Percentiles rank a stretch among this genome's conserved stretches.
Conservation (phyloP, 2,113 vertebrate species). For the Loxodonta africana region DNA sequence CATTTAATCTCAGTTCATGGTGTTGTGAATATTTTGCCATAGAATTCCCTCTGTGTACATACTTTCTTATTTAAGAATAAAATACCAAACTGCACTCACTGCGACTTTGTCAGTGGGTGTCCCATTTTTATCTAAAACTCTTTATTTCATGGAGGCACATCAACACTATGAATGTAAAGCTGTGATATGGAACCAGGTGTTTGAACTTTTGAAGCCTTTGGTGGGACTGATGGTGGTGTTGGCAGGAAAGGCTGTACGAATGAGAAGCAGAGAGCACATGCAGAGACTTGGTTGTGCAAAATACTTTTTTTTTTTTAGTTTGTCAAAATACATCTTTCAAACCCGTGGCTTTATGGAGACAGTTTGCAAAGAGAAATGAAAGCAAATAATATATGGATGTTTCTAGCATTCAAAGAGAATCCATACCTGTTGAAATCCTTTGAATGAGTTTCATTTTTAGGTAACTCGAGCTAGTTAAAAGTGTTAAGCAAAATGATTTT, state of each 20-base stretch:
- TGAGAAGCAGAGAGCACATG: conserved; percentile 91
- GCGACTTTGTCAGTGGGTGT: conserved; percentile 95
- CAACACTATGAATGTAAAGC: conserved; percentile 89
- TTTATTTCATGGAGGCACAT: conserved; percentile 88
- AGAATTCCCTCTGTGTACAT: conserved; percentile 91
- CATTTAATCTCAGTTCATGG: conserved; percentile 93
- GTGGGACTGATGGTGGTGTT: conserved; percentile 93
- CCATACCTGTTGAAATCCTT: conserved; percentile 87
- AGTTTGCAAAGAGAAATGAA: conserved; percentile 92
- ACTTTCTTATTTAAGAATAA: conserved; percentile 95
- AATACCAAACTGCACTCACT: conserved; percentile 93
- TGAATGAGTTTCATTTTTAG: conserved; percentile 88
- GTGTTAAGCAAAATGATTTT: conserved; percentile 90
- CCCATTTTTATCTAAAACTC: conserved; percentile 93
- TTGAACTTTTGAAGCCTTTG: conserved; percentile 92
- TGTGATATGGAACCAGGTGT: conserved; percentile 88
- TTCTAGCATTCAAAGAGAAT: conserved; percentile 91
- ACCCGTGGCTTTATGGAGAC: conserved; percentile 93
- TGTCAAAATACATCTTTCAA: conserved; percentile 92
- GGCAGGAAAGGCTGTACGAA: conserved; percentile 93
- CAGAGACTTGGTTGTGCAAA: conserved; percentile 90
- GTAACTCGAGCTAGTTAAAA: conserved; percentile 90
- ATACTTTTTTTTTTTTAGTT: conserved; percentile 86
- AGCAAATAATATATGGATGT: conserved; percentile 91
- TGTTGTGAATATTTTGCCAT: conserved; percentile 93